phyloP scores from a whole-genome alignment of 1,140 invertebrate species.

The Brachionus manjavacas region DNA sequence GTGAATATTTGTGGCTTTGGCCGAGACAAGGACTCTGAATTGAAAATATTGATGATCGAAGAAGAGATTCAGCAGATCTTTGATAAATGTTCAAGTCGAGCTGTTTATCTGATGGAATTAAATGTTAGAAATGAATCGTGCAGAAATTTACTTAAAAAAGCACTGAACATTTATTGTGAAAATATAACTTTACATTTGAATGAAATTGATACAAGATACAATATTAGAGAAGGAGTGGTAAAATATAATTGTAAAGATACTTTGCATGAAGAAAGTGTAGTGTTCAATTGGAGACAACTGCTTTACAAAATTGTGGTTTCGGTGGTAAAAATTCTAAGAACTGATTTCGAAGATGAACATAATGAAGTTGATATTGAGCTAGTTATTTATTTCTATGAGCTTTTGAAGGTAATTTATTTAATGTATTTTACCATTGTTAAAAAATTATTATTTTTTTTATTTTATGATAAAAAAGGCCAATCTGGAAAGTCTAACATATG shows the following conservation, averaged over 20 bases:
- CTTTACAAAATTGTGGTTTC: conserved; percentile 36
- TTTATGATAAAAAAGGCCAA: conserved; percentile 2
- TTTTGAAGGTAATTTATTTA: background rate
- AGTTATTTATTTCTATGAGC: conserved; percentile 38
- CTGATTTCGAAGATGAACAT: conserved; percentile 11
- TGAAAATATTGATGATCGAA: background rate
- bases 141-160: conserved; percentile 20
- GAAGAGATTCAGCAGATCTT: background rate
- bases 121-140: conserved; percentile 11
- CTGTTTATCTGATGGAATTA: conserved; percentile 6
- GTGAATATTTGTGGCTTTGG: background rate
- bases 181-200: background rate
- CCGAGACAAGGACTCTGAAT: background rate
- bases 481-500: background rate
- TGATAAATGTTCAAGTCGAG: conserved; percentile 1
- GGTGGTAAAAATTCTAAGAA: conserved; percentile 9
- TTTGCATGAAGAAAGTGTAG: background rate
- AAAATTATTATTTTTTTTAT: background rate
- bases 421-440: background rate
- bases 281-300: conserved; percentile 20
- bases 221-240: background rate
- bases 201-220: background rate
- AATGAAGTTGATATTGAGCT: conserved; percentile 36
- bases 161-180: conserved; percentile 35
- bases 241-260: background rate